Base-by-base conservation (phyloP, 2,797 vertebrate species). In the Lepus townsendii region DNA sequence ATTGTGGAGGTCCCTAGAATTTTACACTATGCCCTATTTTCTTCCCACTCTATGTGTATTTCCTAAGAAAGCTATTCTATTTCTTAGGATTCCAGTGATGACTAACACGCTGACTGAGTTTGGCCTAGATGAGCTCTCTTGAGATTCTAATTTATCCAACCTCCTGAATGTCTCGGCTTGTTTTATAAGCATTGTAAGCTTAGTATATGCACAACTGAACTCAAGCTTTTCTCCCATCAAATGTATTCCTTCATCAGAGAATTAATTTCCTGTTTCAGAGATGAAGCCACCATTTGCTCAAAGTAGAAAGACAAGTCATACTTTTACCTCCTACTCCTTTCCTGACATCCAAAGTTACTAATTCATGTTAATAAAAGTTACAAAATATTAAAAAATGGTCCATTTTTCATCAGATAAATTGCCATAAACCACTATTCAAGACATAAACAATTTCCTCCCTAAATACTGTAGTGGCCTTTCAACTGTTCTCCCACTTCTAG, bases 291-390 rank as follows among this genome's bases (percentile, higher is more conserved):
- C 42, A 38, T 63, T 14, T 89, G 63, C 54, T 96, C 54, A 69
- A 42, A 50, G 32, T 60, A 90, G 57, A 93, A 79, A 26, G 11
- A 92, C 75, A 47, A 87, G n/a, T 79, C 69, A 94, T 85, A 83
- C 62, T 42, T 91, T 85, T 35, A 63, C 10, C 73, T 14, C 0
- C 26, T 78, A 52, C 22, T 54, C 20, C 11, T 71, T 87, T 17
- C 10, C 32, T 76, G 62, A 57, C 11, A 79, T 32, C 26, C 32
- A 84, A 2, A 76, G 60, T 71, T 84, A 89, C 47, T 88, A 66
- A 72, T 71, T 93, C 63, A 71, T 82, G 69, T 90, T 72, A 85
- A 91, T 35, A 76, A 13, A 80, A 80, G 5, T 52, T 69, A 26
- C 32, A 54, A 79, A 88, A 50, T 89, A 84, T 72, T 88, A 42